A percentile compares a stretch with the other conserved stretches of the same genome.
These are phyloP conservation scores for Andrena bucephala DNA, from an alignment of 2,888 invertebrate species.

Conservation along the genomic window DNA sequence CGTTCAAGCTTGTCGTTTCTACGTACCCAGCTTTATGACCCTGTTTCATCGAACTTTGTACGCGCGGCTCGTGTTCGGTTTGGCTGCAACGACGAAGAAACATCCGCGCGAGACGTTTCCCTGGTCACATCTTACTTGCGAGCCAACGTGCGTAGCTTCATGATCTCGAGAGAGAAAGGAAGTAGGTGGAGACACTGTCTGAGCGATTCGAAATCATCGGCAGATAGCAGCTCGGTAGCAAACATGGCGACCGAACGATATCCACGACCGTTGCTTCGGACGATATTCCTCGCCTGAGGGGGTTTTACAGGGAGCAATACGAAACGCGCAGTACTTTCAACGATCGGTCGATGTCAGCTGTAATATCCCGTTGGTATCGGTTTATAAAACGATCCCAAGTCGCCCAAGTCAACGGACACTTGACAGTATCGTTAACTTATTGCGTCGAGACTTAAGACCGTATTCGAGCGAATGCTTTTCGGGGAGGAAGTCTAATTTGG, in stretches of 20 bases:
- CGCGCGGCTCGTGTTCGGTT: background rate
- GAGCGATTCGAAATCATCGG: conserved; percentile 37
- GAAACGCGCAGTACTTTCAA: background rate
- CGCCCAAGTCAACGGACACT: background rate
- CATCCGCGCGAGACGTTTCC: conserved; percentile 21
- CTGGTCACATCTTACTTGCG: conserved; percentile 43
- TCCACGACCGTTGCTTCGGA: background rate
- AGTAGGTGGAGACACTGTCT: conserved; percentile 42
- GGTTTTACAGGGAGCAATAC: background rate
- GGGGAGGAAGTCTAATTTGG: background rate
- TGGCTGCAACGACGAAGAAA: conserved; percentile 2
- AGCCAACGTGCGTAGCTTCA: conserved; percentile 27
- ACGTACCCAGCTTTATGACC: conserved; percentile 40
- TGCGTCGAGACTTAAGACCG: background rate
- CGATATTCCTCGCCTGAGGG: conserved; percentile 9
- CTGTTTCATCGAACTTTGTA: conserved; percentile 3
- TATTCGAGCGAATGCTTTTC: background rate
- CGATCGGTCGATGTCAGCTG: background rate
- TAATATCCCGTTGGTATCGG: background rate
- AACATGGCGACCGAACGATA: conserved; percentile 41
- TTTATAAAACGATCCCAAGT: background rate
- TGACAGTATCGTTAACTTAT: conserved; percentile 15
- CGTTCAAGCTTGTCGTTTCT: conserved; percentile 13
- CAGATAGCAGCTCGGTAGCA: conserved; percentile 45
- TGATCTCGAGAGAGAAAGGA: conserved; percentile 45